A percentile compares a stretch with the other conserved stretches of the same genome.
Conservation (phyloP, 2,888 invertebrate species). For the Villa cingulata region DNA sequence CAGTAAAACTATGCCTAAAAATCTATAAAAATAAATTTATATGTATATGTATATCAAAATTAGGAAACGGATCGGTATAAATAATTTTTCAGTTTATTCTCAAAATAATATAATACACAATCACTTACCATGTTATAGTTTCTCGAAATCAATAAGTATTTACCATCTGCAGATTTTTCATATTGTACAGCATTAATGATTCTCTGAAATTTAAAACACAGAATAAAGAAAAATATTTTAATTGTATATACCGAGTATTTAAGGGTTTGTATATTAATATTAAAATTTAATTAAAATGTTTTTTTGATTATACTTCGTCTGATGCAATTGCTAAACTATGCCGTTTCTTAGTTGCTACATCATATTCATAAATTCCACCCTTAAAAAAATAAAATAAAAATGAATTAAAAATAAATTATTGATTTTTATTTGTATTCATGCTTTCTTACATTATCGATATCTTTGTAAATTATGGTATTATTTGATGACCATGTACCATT, state of each 20-base stretch:
- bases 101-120: background rate
- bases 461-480: slow-evolving; percentile 49
- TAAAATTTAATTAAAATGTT: background rate
- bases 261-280: too few species aligned
- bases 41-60: background rate
- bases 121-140: slow-evolving; percentile 46
- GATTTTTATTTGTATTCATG: too few species aligned
- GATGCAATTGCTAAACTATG: background rate
- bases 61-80: too few species aligned
- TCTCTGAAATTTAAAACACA: slow-evolving; percentile 20
- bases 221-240: too few species aligned
- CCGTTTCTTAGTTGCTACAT: background rate
- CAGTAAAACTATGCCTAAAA: slow-evolving; percentile 66
- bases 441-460: slow-evolving; percentile 28
- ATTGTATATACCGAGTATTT: too few species aligned
- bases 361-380: background rate
- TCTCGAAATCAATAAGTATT: slow-evolving; percentile 47
- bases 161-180: slow-evolving; percentile 50
- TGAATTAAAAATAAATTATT: too few species aligned
- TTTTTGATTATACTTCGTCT: background rate
- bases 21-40: slow-evolving; percentile 40
- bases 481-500: slow-evolving; percentile 72
- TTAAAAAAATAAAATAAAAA: background rate
- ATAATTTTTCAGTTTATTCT: too few species aligned
- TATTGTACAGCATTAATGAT: slow-evolving; percentile 29